A percentile compares a stretch with the other conserved stretches of the same genome.
phyloP scores from a whole-genome alignment of 2,113 vertebrate genomes.

The Choloepus hoffmanni region DNA sequence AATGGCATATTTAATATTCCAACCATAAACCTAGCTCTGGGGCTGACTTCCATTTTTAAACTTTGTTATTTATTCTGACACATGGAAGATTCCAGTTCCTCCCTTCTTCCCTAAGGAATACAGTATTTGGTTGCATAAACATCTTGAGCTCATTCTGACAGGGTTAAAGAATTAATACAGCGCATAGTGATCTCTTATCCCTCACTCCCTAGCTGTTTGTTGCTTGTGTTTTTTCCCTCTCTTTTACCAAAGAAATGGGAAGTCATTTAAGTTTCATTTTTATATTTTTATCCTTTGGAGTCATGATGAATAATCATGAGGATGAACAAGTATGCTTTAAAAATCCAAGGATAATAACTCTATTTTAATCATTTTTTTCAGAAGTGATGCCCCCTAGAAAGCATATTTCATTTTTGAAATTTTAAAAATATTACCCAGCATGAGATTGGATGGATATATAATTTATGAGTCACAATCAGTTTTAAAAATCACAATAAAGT shows the following conservation, averaged over 20 bases:
- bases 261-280: conserved; percentile 76
- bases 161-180: conserved; percentile 36
- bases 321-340: conserved; percentile 64
- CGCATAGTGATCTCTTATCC: not conserved
- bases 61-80: not conserved
- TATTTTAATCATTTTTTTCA: conserved; percentile 47
- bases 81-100: not conserved
- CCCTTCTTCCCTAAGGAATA: not conserved
- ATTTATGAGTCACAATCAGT: conserved; percentile 58
- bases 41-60: not conserved
- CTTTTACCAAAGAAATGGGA: conserved; percentile 54
- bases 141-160: conserved; percentile 21
- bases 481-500: conserved; percentile 64
- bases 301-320: conserved; percentile 76
- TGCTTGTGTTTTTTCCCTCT: conserved; percentile 27
- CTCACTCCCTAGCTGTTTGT: not conserved
- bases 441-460: conserved; percentile 35
- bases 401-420: conserved; percentile 72
- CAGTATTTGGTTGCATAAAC: not conserved
- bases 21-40: not conserved
- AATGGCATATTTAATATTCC: not conserved
- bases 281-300: conserved; percentile 72
- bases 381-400: conserved; percentile 68
- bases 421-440: conserved; percentile 66
- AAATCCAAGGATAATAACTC: conserved; percentile 70